Evolutionary conservation across 2,113 vertebrate species (phyloP).

Genomic region (Prochilodus magdalenae): DNA sequence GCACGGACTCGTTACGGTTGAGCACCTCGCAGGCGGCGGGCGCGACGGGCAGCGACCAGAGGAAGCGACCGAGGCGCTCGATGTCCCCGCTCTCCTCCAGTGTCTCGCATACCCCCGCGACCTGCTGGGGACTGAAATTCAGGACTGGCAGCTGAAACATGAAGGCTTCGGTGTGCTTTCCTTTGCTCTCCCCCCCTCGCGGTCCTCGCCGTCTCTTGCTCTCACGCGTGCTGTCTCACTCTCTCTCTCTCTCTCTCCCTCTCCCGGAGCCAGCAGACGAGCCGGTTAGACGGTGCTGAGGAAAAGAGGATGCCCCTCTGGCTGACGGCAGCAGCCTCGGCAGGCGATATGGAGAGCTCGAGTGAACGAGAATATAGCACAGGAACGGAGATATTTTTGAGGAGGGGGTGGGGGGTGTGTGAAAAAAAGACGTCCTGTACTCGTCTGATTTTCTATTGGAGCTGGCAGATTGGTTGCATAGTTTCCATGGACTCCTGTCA

Average conservation of each 20-base stretch:
- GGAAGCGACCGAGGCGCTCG: constrained; percentile 96
- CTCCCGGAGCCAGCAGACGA: constrained; percentile 69
- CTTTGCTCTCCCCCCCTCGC: constrained; percentile 63
- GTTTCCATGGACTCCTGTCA: constrained; percentile 93
- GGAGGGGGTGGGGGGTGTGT: constrained; percentile 65
- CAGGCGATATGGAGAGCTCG: constrained; percentile 71
- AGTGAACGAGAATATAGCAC: constrained; percentile 77
- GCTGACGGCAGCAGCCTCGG: constrained; percentile 75
- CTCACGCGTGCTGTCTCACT: constrained; percentile 56
- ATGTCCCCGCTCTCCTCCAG: constrained; percentile 98
- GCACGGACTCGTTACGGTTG: constrained; percentile 97
- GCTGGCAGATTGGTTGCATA: constrained; percentile 87
- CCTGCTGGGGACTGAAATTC: constrained; percentile 99
- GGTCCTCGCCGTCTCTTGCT: constrained; percentile 59
- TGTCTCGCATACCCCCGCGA: constrained; percentile 99
- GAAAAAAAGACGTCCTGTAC: constrained; percentile 78
- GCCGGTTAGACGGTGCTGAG: constrained; percentile 61
- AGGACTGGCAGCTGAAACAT: constrained; percentile 99
- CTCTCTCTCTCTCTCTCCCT: constrained; percentile 51
- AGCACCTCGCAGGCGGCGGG: constrained; percentile 98
- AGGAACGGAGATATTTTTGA: constrained; percentile 77
- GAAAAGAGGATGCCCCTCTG: constrained; percentile 64
- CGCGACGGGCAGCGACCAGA: constrained; percentile 98
- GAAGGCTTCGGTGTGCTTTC: constrained; percentile 78
- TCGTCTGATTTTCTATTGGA: constrained; percentile 86